These are phyloP conservation scores for Scophthalmus maximus DNA, from an alignment of 2,113 vertebrate species.

Conservation along the genomic window DNA sequence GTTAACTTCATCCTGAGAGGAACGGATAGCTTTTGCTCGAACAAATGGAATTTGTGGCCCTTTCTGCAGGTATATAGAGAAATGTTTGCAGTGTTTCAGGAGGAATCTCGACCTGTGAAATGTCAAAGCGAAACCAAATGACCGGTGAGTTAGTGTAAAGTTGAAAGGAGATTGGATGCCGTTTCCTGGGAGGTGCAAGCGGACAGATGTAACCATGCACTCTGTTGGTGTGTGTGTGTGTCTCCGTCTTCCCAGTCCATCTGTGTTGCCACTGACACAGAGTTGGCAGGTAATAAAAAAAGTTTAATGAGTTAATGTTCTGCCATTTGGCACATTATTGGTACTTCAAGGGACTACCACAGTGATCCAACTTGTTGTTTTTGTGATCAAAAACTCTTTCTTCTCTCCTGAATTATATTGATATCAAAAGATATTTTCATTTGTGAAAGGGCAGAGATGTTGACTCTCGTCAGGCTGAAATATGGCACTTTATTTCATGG, in stretches of 20 bases:
- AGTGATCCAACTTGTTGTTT: too few relatives aligned
- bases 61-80: background rate
- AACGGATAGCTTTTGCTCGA: constrained; percentile 3
- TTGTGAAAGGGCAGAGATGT: background rate
- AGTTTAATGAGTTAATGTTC: background rate
- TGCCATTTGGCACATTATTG: constrained; percentile 12
- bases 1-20: background rate
- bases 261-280: background rate
- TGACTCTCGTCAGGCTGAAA: background rate
- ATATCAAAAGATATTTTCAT: background rate
- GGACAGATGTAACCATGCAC: constrained; percentile 16
- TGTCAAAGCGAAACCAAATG: constrained; percentile 45
- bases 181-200: constrained; percentile 54
- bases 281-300: constrained; percentile 11
- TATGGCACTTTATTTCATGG: too few relatives aligned
- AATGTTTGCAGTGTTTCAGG: background rate
- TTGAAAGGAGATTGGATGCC: constrained; percentile 46
- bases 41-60: constrained; percentile 1
- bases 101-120: constrained; percentile 39
- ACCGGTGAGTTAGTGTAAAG: constrained; percentile 37
- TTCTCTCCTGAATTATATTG: background rate
- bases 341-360: background rate
- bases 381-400: too few relatives aligned
- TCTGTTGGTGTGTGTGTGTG: constrained; percentile 35
- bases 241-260: too few relatives aligned